Conservation (phyloP, 2,888 invertebrate species). For the Belgica antarctica region DNA sequence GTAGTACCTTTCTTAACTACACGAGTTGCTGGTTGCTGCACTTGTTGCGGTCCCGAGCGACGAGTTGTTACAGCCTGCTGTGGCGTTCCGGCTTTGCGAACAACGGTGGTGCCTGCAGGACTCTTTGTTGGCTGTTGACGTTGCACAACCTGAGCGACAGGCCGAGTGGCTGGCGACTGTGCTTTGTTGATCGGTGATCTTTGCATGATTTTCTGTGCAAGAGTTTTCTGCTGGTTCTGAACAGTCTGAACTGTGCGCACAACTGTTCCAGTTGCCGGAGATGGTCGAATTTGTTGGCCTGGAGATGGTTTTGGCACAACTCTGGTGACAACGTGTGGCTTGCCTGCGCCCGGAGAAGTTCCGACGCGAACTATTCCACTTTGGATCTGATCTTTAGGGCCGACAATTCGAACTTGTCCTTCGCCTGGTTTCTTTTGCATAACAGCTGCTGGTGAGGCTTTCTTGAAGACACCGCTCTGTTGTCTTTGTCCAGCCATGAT, state of each 20-base stretch:
- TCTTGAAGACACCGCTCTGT: slow-evolving; percentile 41
- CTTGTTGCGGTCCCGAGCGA: neutral
- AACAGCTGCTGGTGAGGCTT: slow-evolving; percentile 1
- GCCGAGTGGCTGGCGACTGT: slow-evolving; percentile 29
- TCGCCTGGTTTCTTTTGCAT: slow-evolving; percentile 23
- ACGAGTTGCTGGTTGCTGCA: neutral
- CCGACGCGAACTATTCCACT: slow-evolving; percentile 45
- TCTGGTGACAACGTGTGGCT: slow-evolving; percentile 10
- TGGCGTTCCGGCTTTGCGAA: slow-evolving; percentile 44
- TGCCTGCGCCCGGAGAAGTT: neutral
- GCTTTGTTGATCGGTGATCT: slow-evolving; percentile 31
- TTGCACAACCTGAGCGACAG: slow-evolving; percentile 45
- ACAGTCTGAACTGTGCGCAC: slow-evolving; percentile 26
- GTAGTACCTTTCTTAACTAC: slow-evolving; percentile 47
- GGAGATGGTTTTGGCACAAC: slow-evolving; percentile 50
- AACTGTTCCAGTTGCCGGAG: slow-evolving; percentile 18
- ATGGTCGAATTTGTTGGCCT: neutral
- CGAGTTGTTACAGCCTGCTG: neutral
- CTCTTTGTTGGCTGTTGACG: slow-evolving; percentile 42
- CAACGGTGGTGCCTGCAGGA: slow-evolving; percentile 44
- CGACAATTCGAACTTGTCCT: slow-evolving; percentile 45
- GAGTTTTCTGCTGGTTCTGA: slow-evolving; percentile 28
- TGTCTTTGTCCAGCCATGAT: slow-evolving; percentile 41
- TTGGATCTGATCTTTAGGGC: slow-evolving; percentile 44
- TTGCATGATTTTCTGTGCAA: slow-evolving; percentile 37